These are phyloP conservation scores for Allenopithecus nigroviridis DNA, from an alignment of 2,797 vertebrate genomes.

Conservation along the genomic window DNA sequence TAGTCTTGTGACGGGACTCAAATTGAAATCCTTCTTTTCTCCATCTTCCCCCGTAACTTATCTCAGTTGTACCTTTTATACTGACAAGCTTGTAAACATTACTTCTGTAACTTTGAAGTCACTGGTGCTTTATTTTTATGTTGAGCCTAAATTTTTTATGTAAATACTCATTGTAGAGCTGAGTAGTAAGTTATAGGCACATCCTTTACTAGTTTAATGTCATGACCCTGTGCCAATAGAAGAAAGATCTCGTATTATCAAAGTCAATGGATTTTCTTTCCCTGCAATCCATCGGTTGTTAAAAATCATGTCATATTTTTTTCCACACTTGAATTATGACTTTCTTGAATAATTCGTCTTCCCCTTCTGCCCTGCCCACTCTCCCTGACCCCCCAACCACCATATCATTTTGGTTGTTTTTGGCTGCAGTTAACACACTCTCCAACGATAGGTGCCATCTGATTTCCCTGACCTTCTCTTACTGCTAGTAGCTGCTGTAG, in stretches of 20 bases:
- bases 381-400: neutral
- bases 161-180: neutral
- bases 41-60: neutral
- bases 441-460: neutral
- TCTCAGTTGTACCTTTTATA: neutral
- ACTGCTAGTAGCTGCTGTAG: neutral
- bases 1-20: neutral
- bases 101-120: neutral
- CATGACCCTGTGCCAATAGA: neutral
- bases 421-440: neutral
- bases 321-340: neutral
- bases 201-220: neutral
- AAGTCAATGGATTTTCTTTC: neutral
- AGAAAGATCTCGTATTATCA: neutral
- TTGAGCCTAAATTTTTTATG: neutral
- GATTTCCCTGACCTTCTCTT: neutral
- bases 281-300: neutral
- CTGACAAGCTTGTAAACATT: neutral
- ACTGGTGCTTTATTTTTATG: neutral
- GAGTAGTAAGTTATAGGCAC: neutral
- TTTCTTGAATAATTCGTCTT: neutral
- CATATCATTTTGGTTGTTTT: neutral
- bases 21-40: neutral
- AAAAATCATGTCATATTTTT: neutral
- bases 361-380: neutral